Conservation (phyloP, 2,113 vertebrate species). For the Spizaetus ornatus region DNA sequence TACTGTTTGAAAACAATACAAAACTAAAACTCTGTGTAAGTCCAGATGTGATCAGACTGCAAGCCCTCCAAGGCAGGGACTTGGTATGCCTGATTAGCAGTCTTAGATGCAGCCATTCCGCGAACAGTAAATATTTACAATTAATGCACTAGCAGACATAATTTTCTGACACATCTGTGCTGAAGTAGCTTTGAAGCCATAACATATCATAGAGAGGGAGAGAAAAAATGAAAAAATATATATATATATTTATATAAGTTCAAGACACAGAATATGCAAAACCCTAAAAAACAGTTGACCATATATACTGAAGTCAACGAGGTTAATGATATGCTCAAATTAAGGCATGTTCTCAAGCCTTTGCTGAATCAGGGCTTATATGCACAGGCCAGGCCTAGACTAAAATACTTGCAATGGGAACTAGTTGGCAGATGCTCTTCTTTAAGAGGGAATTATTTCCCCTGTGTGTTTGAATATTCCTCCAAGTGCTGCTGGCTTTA, state of each 20-base stretch:
- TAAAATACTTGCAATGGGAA: not conserved
- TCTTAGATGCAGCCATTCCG: not conserved
- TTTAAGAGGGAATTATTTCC: conserved; percentile 47
- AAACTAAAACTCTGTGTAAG: not conserved
- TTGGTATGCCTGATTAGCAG: not conserved
- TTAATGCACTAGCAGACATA: not conserved
- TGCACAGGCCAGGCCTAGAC: not conserved
- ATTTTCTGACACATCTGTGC: not conserved
- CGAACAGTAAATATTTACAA: not conserved
- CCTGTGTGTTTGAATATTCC: conserved; percentile 51
- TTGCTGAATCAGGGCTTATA: not conserved
- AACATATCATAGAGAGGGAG: not conserved
- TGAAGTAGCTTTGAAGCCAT: not conserved
- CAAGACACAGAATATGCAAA: not conserved
- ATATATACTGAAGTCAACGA: not conserved
- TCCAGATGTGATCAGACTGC: not conserved
- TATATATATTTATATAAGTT: not conserved
- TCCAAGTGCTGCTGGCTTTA: conserved; percentile 56
- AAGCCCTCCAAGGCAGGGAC: not conserved
- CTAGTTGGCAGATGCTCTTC: conserved; percentile 4
- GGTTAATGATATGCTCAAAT: not conserved
- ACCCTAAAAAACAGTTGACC: not conserved
- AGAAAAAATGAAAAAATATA: not conserved
- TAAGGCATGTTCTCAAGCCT: not conserved
- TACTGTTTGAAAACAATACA: not conserved